Conservation (phyloP, 1,140 invertebrate species). For the Delia radicum region DNA sequence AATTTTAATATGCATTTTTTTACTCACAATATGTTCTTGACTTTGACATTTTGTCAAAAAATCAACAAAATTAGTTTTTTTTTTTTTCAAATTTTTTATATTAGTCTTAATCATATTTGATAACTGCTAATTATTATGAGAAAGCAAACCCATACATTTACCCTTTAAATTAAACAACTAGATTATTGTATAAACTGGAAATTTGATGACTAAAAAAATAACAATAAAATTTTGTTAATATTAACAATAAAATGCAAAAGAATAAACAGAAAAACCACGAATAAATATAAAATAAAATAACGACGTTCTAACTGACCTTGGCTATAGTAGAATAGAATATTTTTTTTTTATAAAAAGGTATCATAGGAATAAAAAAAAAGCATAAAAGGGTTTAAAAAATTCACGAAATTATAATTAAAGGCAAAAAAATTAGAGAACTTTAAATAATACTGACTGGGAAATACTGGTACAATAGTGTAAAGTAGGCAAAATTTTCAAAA, state of each 20-base stretch:
- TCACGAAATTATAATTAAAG: no score
- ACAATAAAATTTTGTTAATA: background rate
- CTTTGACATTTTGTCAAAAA: slow-evolving; percentile 12
- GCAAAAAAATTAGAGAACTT: background rate
- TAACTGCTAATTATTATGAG: background rate
- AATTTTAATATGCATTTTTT: no score
- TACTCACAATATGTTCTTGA: background rate
- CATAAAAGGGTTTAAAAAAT: no score
- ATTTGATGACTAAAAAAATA: background rate
- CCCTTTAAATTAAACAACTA: background rate
- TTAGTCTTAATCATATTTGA: background rate
- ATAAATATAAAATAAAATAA: background rate
- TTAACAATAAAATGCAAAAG: background rate
- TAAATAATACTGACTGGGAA: background rate
- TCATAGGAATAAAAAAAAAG: background rate
- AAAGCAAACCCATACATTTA: background rate
- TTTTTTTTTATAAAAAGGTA: background rate
- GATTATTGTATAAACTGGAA: background rate
- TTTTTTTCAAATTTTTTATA: background rate
- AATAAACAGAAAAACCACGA: background rate
- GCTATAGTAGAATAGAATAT: background rate
- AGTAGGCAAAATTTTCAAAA: no score
- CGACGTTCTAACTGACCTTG: slow-evolving; percentile 14
- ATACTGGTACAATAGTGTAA: no score
- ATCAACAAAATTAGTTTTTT: background rate